Percentiles rank a stretch among this genome's conserved stretches.
Conservation (phyloP, 2,888 invertebrate genomes). For the Ochropleura plecta region DNA sequence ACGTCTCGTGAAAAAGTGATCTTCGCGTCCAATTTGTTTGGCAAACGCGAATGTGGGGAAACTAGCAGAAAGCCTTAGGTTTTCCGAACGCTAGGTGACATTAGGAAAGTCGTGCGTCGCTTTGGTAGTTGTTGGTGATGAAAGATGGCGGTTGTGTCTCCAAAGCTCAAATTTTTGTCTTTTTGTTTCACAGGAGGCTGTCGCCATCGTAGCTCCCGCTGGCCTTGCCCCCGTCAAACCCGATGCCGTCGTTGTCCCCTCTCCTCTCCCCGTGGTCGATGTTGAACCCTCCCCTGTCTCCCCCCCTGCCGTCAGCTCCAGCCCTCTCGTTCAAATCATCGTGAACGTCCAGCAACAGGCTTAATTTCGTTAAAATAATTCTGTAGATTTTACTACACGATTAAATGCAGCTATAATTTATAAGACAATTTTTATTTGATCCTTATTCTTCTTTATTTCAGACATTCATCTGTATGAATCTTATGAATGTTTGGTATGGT, state of each 20-base stretch:
- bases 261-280: constrained; percentile 28
- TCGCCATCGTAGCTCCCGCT: constrained; percentile 66
- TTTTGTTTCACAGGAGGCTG: constrained; percentile 42
- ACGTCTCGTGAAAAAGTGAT: too few relatives aligned
- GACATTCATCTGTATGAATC: too few relatives aligned
- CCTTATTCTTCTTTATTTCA: background rate
- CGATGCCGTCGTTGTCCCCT: constrained; percentile 53
- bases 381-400: constrained; percentile 20
- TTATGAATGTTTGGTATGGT: too few relatives aligned
- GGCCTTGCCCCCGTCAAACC: constrained; percentile 64
- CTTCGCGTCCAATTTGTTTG: too few relatives aligned
- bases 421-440: background rate
- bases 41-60: too few relatives aligned
- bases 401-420: constrained; percentile 18
- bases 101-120: too few relatives aligned
- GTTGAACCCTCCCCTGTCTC: constrained; percentile 3
- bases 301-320: constrained; percentile 52
- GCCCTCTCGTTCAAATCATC: constrained; percentile 72
- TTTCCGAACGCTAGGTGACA: too few relatives aligned
- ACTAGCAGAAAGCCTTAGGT: too few relatives aligned
- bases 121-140: too few relatives aligned
- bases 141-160: background rate
- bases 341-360: constrained; percentile 66
- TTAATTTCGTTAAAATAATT: constrained; percentile 33
- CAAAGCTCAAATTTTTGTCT: background rate